These are phyloP conservation scores for Fregata magnificens DNA, from an alignment of 2,113 vertebrate species.

Conservation along the genomic window DNA sequence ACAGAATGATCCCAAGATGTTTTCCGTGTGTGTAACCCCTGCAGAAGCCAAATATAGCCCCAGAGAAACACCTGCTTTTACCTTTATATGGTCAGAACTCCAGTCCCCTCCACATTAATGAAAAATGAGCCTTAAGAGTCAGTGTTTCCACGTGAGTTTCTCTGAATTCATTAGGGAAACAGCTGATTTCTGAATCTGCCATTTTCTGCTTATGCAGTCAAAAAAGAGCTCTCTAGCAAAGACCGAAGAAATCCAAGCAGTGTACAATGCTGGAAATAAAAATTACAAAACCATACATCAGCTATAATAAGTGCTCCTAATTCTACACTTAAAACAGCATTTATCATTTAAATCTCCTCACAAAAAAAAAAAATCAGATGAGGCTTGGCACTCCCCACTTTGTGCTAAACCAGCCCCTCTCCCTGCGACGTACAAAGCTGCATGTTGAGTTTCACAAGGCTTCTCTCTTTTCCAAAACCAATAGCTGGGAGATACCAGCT, in stretches of 20 bases:
- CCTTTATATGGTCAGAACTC: background rate
- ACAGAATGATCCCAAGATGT: background rate
- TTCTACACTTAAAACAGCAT: background rate
- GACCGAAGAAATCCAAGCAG: background rate
- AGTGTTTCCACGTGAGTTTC: conserved; percentile 5
- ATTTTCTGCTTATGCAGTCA: conserved; percentile 49
- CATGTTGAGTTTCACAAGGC: accelerated
- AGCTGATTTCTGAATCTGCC: conserved; percentile 61
- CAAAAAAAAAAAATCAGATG: background rate
- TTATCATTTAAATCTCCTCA: background rate
- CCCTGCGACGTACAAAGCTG: background rate
- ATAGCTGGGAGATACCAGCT: background rate
- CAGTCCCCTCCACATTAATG: background rate
- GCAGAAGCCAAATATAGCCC: background rate
- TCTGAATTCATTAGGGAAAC: conserved; percentile 49
- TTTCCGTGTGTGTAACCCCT: background rate
- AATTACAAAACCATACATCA: background rate
- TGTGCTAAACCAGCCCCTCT: background rate
- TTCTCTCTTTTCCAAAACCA: background rate
- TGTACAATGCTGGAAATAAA: background rate
- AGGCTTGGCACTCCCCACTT: background rate
- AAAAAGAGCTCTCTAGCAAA: background rate
- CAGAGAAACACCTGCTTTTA: conserved; percentile 47
- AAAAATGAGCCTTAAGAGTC: conserved; percentile 49
- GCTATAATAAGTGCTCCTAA: background rate